Percentiles rank a stretch among this genome's conserved stretches.
Conservation (phyloP, 2,888 invertebrate genomes). For the Agonopterix arenella region DNA sequence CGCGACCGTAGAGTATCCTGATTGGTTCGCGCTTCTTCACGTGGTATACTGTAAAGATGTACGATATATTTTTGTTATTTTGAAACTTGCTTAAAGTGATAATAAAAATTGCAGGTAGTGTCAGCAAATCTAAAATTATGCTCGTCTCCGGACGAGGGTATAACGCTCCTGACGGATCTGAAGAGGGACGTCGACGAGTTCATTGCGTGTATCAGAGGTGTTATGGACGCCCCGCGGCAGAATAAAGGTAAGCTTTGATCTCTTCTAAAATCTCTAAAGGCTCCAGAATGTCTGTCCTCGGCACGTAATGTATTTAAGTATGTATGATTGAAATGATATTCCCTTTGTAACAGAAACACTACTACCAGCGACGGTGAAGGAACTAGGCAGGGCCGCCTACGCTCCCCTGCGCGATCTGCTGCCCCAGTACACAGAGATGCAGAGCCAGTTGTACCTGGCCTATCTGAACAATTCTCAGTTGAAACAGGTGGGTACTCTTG, state of each 20-base stretch:
- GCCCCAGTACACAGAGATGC: slow-evolving; percentile 47
- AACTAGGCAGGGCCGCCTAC: slow-evolving; percentile 53
- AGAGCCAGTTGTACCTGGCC: slow-evolving; percentile 36
- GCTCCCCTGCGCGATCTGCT: slow-evolving; percentile 52
- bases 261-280: no score
- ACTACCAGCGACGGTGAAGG: slow-evolving; percentile 26
- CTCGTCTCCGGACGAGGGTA: slow-evolving; percentile 44
- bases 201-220: slow-evolving; percentile 30
- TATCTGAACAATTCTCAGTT: slow-evolving; percentile 38
- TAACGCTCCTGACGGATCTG: slow-evolving; percentile 40
- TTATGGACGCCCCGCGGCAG: slow-evolving; percentile 39
- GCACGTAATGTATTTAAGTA: no score
- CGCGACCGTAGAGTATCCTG: no score
- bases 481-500: slow-evolving; percentile 40
- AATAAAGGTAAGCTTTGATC: slow-evolving; percentile 33
- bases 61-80: no score
- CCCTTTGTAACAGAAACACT: slow-evolving; percentile 29
- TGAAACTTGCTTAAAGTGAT: not conserved
- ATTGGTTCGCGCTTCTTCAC: no score
- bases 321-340: no score
- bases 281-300: no score
- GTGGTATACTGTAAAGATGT: no score
- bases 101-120: slow-evolving; percentile 36
- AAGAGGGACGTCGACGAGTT: slow-evolving; percentile 55
- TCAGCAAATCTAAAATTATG: slow-evolving; percentile 50